Evolutionary conservation across 2,113 vertebrate species (phyloP), one percentile per base, ranked within the genome.

Genomic region (Cheirogaleus medius): DNA sequence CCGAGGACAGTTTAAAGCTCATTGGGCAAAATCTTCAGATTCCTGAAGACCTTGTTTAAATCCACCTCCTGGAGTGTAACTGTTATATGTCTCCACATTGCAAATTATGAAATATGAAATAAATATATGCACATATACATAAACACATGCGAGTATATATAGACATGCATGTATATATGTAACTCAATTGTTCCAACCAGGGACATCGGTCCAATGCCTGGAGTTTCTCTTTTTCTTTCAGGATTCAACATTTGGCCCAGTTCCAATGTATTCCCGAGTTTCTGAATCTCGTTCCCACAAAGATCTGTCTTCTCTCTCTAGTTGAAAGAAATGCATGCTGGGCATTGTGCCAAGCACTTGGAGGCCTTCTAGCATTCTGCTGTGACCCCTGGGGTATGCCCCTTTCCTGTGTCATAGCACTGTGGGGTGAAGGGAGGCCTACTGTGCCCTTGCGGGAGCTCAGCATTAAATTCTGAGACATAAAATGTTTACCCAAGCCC

Each of bases 211-310:
- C 93, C 96, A 25, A 91, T 90, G 98, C 98, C 99, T 99, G 98
- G 98, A 99, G 95, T 99, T 99, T 99, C 98, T 99, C 98, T 98
- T 97, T 95, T 98, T 95, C 98, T 98, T 97, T 95, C 96, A 98
- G 95, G 98, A 98, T 98, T 98, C 98, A 98, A 91, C 95, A 97
- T 92, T 96, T 99, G 98, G 99, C 98, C 97, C 83, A 82, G 34
- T 86, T 98, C 98, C 98, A 99, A 78, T 60, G 82, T 97, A 98
- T 98, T 98, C 98, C 97, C 89, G 83, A 96, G 98, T 98, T 98
- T 98, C 97, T 98, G 98, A 98, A 98, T 98, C 98, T 98, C 66
- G 80, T 98, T 99, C 98, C 98, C 98, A 98, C 97, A 98, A 98
- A 98, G 98, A 98, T 98, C 98, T 98, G 98, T 98, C 98, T 99